Evolutionary conservation across 2,888 invertebrate species (phyloP), one percentile per base, ranked within the genome.

Genomic region (Eucera pruinosa): DNA sequence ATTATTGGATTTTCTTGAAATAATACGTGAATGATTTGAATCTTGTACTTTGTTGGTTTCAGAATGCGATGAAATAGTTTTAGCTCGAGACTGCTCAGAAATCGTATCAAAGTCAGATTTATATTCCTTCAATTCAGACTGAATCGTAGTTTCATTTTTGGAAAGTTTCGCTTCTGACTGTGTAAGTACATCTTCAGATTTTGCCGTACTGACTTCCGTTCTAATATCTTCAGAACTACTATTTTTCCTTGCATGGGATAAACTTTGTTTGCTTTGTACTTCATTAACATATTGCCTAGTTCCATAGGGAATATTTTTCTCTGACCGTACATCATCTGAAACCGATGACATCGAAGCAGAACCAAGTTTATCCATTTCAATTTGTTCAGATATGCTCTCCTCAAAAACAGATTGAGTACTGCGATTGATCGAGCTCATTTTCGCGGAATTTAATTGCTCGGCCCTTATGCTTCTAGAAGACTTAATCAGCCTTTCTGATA

Each of bases 351-450:
- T 47, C 3, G 72, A 82, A 36, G 30, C 36, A 33, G 66, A 71
- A 15, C 41, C 76, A 52, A 66, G 25, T 52, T 83, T 83, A 25
- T 83, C 54, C 18, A 48, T 57, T 39, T 57, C 70, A 18, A 72
- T 73, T 54, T 75, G 75, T 52, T 72, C 74, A 9, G 70, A 72
- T 50, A 68, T 48, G 30, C 50, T 64, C n/a, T 88, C 85, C 7
- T 84, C 84, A 13, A 87, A 79, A 36, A 86, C 81, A 2, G 84
- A 87, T 66, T 85, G 86, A 52, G 72, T 78, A 50, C 81, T 85
- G 5, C 71, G 78, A 58, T 71, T 78, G 27, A 74, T 74, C 18
- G 57, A 62, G 48, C 66, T 71, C 15, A 69, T 64, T 74, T 69
- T 73, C 7, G 54, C n/a, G 3, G 39, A 65, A 23, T 61, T 81